Evolutionary conservation across 2,888 invertebrate genomes (phyloP), one percentile per base, ranked within the genome.

Genomic region (Agrotis clavis): DNA sequence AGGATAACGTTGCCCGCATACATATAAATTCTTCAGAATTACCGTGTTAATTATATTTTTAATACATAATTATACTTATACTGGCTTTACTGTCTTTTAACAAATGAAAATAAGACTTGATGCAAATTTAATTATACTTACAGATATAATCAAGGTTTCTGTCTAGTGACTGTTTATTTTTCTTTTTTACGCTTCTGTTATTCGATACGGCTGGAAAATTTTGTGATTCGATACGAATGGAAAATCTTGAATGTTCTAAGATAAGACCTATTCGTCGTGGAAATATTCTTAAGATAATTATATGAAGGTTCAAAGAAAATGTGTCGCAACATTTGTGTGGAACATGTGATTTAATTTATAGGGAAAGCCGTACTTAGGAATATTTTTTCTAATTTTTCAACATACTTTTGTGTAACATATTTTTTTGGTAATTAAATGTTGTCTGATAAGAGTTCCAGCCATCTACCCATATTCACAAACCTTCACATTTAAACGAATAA

Each of bases 41-140:
- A 60, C 67, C 53, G 30, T 71, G 65, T 77, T 85, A 75, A 80
- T 82, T 79, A 77, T 64, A 69, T 67, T 54, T 53, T 62, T 65
- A 45, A 51, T 19, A 48, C 30, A 56, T 53, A 11, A 41, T 41
- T 41, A 41, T 41, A 41, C 41, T 41, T 45, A 79, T 19, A 30
- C 11, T 3, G 18, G 18, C 54, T n/a, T n/a, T 21, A 25, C 19
- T 48, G 51, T 9, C 41, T 67, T 65, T 67, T 51, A 48, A 48
- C 1, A 62, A 79, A 77, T 77, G 16, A 67, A 80, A 80, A 74
- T 65, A 64, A 63, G 45, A 63, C 67, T 73, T 9, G 11, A 62
- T 51, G 54, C 41, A 41, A 41, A 41, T 35, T 35, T 35, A 41
- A 41, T 13, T n/a, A 18, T 51, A 71, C 21, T 35, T 47, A 53